Evolutionary conservation across 2,113 vertebrate species (phyloP), one percentile per base, ranked within the genome.

Genomic region (Todiramphus chloris): DNA sequence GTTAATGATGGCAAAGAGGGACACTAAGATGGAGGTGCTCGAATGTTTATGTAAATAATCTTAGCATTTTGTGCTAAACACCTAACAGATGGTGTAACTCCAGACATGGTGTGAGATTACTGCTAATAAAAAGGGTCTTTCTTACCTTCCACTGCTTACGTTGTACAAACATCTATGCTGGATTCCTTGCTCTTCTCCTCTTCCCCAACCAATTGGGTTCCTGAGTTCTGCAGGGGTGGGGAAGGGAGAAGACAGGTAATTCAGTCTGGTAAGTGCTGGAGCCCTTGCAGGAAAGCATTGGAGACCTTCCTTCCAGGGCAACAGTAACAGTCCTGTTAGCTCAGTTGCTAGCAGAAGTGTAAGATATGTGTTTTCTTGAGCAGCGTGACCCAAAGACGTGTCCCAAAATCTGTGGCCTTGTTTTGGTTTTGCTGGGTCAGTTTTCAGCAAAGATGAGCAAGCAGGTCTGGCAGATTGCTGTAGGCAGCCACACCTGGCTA

Each of bases 161-260:
- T 95, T 77, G 60, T 81, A 41, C 27, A 17, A 62, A 37, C 6
- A 33, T 68, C 35, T 89, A 19, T 73, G 59, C 48, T 86, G 55
- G 20, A 48, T 74, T 78, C 41, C 5, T 17, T 86, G 72, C 31
- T 66, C 41, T 73, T 68, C 16, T 28, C 13, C 14, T 73, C 44
- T 74, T 17, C 30, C 20, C 25, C 10, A 44, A 1, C 20, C 10
- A 46, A 44, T 77, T 35, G 50, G 13, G 74, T 67, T 93, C 2
- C 4, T 81, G 55, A 6, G 1, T 0, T 89, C 69, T 63, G 41
- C 2, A 1, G 0, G 11, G 0, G 4, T 2, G 4, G 56, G 69
- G 39, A 48, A 13, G 6, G 20, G 16, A 51, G 63, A 73, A 73
- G 64, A 48, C 0, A 0, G 7, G 33, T 92, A 79, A 83, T 31